phyloP scores from a whole-genome alignment of 1,140 invertebrate species.

The Microplitis demolitor region DNA sequence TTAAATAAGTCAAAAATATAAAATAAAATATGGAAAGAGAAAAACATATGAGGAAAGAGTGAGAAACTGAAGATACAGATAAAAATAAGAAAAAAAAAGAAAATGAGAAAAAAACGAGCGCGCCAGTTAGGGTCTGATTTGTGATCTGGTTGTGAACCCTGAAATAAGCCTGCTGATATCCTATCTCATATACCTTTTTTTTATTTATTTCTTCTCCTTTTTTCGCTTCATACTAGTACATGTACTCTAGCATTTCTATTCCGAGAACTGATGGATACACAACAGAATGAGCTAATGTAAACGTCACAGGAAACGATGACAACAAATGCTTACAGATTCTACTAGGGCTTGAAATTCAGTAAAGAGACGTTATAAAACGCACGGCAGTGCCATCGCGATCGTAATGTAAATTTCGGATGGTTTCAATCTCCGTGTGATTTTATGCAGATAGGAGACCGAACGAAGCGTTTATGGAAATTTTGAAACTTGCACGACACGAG shows the following conservation, averaged over 20 bases:
- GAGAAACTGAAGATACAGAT: neutral
- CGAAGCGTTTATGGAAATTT: slow-evolving; percentile 35
- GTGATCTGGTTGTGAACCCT: slow-evolving; percentile 32
- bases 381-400: slow-evolving; percentile 31
- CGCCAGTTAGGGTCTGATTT: slow-evolving; percentile 28
- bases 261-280: slow-evolving; percentile 21
- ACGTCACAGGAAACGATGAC: no score
- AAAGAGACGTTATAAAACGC: slow-evolving; percentile 15
- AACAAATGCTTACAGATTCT: slow-evolving; percentile 1
- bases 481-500: slow-evolving; percentile 24
- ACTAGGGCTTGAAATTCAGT: slow-evolving; percentile 14
- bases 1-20: neutral
- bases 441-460: slow-evolving; percentile 30
- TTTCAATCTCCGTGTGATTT: slow-evolving; percentile 25
- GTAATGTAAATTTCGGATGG: slow-evolving; percentile 19
- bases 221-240: neutral
- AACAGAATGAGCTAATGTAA: neutral
- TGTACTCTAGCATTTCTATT: slow-evolving; percentile 26
- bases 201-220: neutral
- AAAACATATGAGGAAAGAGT: slow-evolving; percentile 19
- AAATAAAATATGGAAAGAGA: neutral
- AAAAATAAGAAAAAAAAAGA: slow-evolving; percentile 15
- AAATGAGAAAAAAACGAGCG: slow-evolving; percentile 13
- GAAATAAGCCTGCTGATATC: slow-evolving; percentile 31
- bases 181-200: neutral